Percentiles rank a stretch among this genome's conserved stretches.
phyloP scores from a whole-genome alignment of 2,113 vertebrate genomes.

The Rhodinocichla rosea region DNA sequence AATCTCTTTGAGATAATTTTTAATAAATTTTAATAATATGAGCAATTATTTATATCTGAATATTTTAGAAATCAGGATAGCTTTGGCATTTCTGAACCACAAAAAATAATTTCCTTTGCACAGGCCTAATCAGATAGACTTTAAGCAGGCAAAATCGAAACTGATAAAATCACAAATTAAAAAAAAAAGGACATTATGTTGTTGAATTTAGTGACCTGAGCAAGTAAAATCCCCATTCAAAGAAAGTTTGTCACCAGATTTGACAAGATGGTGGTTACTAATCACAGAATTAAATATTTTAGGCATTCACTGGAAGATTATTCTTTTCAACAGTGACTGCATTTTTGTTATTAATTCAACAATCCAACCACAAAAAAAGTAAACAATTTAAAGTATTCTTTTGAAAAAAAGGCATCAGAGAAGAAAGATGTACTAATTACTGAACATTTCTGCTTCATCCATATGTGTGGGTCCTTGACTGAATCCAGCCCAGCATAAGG shows the following conservation, averaged over 20 bases:
- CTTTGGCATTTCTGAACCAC: neutral
- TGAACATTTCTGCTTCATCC: neutral
- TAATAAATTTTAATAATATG: neutral
- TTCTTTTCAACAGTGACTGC: neutral
- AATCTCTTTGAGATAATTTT: neutral
- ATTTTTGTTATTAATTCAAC: constrained; percentile 40
- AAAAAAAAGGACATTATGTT: neutral
- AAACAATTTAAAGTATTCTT: constrained; percentile 30
- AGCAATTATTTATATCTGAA: neutral
- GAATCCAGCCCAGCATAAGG: neutral
- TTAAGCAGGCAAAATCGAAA: neutral
- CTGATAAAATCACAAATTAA: neutral
- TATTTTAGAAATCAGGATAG: neutral
- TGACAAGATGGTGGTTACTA: neutral
- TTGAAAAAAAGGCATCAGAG: constrained; percentile 27
- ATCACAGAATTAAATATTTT: neutral
- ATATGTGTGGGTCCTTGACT: neutral
- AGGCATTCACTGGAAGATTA: neutral
- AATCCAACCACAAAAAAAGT: constrained; percentile 12
- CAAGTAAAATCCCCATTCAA: neutral
- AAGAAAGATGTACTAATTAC: neutral
- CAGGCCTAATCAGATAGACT: neutral
- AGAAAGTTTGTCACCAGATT: neutral
- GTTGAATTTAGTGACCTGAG: neutral
- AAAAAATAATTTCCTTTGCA: neutral